These are phyloP conservation scores for Pongo pygmaeus DNA, from an alignment of 2,113 vertebrate species.

Conservation along the genomic window DNA sequence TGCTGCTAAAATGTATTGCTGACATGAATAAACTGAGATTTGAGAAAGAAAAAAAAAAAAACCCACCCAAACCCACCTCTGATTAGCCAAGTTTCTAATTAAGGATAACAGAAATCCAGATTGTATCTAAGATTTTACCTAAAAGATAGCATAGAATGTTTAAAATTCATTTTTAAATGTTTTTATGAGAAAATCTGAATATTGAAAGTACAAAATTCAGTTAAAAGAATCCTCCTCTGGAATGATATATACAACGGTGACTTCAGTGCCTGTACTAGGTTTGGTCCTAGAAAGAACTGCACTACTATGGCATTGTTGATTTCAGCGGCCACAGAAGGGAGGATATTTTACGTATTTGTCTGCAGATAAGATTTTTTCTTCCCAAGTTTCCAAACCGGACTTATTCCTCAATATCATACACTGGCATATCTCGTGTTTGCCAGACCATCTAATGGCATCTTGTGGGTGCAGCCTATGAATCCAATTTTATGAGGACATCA, in stretches of 20 bases:
- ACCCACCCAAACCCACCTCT: neutral
- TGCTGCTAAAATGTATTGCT: conserved; percentile 57
- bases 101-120: conserved; percentile 36
- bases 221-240: conserved; percentile 48
- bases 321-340: neutral
- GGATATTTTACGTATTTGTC: neutral
- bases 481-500: neutral
- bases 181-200: neutral
- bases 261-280: neutral
- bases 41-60: conserved; percentile 52
- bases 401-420: neutral
- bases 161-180: conserved; percentile 20
- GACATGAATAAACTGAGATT: conserved; percentile 65
- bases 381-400: conserved; percentile 43
- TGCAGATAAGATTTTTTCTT: neutral
- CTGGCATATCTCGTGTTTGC: neutral
- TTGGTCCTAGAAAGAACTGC: conserved; percentile 21
- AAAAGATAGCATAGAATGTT: neutral
- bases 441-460: conserved; percentile 8
- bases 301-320: neutral
- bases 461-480: neutral
- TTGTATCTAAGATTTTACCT: conserved; percentile 18
- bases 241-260: conserved; percentile 51
- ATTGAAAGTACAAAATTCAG: conserved; percentile 53
- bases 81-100: conserved; percentile 56